Base-by-base conservation (phyloP, 2,888 invertebrate genomes). In the Amphipoea oculea region DNA sequence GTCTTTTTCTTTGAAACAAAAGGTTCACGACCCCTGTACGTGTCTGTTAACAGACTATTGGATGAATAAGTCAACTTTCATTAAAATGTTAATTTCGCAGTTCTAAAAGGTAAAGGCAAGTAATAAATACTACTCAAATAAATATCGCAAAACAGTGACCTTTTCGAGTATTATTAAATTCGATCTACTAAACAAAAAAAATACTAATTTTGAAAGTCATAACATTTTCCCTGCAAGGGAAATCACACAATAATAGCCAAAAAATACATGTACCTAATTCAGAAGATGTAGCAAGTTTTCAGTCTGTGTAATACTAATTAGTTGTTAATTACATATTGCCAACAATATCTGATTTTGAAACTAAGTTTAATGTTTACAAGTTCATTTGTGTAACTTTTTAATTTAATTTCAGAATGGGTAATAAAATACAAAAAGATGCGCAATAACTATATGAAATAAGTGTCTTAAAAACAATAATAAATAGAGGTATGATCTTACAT, bases 391-490 rank as follows among this genome's bases (percentile, higher is more conserved):
- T 20, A 54, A 69, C 57, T 48, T 70, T 40, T 36, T 63, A 62
- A 63, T 57, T 62, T 40, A 12, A 75, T 57, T 23, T 65, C 0
- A 76, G 65, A 71, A 12, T 48, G 17, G 29, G 7, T 65, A 76
- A 72, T 72, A 69, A 86, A 69, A 74, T 63, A 77, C 65, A 63
- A 36, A 66, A 77, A 60, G 12, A 65, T 65, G 1, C 63, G 7
- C 76, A 29, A n/a, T 45, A 73, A 77, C 51, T 84, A 77, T 84
- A 84, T 73, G 70, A 81, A 74, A 77, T 63, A 69, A 3, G 4
- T 65, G 4, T 29, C 54, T 63, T 74, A 84, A 12, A 71, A 36
- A 51, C n/a, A 74, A 66, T 54, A 73, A 76, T 68, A 84, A 81
- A 79, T 82, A 84, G 7, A 69, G 57, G n/a, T 74, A 67, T 14